phyloP scores from a whole-genome alignment of 23 tunicate species.

The Halocynthia aurantium region DNA sequence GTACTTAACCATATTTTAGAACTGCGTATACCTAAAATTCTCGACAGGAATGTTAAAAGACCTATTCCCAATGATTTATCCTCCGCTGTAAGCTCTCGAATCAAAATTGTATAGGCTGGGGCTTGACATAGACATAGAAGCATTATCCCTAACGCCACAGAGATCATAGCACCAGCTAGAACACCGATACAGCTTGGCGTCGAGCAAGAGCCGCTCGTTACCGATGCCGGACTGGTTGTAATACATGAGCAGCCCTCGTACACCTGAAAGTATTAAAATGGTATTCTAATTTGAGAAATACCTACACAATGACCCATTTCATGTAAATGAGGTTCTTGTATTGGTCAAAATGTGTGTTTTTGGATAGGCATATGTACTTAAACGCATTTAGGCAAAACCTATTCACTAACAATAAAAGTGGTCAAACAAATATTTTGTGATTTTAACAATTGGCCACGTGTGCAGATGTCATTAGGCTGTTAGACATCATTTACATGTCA shows the following conservation, averaged over 20 bases:
- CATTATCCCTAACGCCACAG: slow-evolving; percentile 35
- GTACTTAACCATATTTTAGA: no score
- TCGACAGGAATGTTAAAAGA: slow-evolving; percentile 60
- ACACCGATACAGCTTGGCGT: slow-evolving; percentile 44
- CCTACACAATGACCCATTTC: no score
- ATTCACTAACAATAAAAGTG: no score
- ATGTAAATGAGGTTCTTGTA: no score
- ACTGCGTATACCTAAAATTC: slow-evolving; percentile 44
- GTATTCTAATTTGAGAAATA: no score
- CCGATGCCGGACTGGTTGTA: slow-evolving; percentile 7
- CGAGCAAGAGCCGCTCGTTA: slow-evolving; percentile 47
- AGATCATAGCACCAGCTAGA: slow-evolving; percentile 44
- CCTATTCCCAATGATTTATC: slow-evolving; percentile 81
- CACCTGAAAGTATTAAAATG: slow-evolving; percentile 18
- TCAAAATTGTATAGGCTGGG: slow-evolving; percentile 60
- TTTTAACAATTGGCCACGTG: no score
- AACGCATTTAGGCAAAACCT: no score
- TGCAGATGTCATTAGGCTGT: no score
- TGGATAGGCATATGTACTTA: no score
- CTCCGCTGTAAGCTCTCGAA: slow-evolving; percentile 41
- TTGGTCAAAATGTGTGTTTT: no score
- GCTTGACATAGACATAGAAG: slow-evolving; percentile 65
- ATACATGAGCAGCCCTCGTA: slow-evolving; percentile 74
- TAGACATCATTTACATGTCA: no score
- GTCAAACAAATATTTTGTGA: no score